These are phyloP conservation scores for Actenoides hombroni DNA, from an alignment of 2,113 vertebrate genomes.

Conservation along the genomic window DNA sequence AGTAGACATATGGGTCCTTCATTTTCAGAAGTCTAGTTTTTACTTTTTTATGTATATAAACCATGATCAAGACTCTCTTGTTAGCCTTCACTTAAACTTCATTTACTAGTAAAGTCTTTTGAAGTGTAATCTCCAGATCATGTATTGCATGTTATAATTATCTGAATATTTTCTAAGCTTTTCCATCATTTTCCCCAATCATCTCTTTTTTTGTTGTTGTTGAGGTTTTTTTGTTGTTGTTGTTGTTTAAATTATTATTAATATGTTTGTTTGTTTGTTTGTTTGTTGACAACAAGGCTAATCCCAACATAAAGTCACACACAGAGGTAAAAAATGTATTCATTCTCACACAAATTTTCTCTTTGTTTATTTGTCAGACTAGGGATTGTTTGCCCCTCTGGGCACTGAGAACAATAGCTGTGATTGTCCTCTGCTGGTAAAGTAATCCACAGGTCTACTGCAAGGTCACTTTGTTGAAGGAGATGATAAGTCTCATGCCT, in stretches of 20 bases:
- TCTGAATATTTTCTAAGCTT: background rate
- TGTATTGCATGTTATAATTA: fast-evolving
- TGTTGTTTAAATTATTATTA: no score
- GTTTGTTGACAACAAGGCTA: fast-evolving
- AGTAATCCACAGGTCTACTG: background rate
- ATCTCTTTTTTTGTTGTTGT: background rate
- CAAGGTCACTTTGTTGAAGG: background rate
- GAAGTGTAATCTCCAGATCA: background rate
- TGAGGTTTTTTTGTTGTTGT: background rate
- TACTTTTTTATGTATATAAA: background rate
- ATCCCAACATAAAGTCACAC: background rate
- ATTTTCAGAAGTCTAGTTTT: background rate
- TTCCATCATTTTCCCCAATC: fast-evolving
- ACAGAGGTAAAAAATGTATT: background rate
- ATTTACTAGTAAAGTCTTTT: background rate
- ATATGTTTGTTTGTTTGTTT: no score
- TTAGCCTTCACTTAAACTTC: background rate
- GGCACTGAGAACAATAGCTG: background rate
- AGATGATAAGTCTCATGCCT: background rate
- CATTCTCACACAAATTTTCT: background rate
- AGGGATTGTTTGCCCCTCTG: background rate
- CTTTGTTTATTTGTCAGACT: background rate
- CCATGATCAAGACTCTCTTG: background rate
- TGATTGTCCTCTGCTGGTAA: background rate
- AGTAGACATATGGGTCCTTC: background rate